Percentiles rank a stretch among this genome's conserved stretches.
phyloP scores from a whole-genome alignment of 2,113 vertebrate genomes.

The Dissostichus mawsoni region DNA sequence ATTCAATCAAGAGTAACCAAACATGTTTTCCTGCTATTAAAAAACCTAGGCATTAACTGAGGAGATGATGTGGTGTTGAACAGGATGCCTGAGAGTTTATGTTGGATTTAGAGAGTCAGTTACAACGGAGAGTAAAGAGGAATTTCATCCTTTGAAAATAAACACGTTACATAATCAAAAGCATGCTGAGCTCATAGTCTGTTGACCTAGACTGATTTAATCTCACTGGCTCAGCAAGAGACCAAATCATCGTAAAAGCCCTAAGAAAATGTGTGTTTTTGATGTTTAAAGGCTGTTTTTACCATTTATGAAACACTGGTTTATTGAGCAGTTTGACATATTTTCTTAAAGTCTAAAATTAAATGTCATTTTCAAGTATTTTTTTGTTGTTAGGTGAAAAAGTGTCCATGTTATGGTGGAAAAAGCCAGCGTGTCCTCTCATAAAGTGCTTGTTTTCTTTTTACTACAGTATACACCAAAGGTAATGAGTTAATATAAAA shows the following conservation, averaged over 20 bases:
- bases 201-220: slow-evolving; percentile 7
- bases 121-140: background rate
- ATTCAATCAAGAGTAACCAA: too few relatives aligned
- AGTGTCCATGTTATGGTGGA: too few relatives aligned
- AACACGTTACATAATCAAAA: slow-evolving; percentile 1
- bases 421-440: too few relatives aligned
- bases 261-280: background rate
- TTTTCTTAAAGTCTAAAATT: background rate
- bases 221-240: background rate
- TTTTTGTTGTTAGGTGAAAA: too few relatives aligned
- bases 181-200: slow-evolving; percentile 11
- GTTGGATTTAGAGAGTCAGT: background rate
- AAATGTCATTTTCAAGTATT: too few relatives aligned
- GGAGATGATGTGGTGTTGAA: background rate
- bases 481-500: background rate
- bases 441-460: background rate
- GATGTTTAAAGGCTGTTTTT: background rate
- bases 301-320: background rate
- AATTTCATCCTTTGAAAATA: slow-evolving; percentile 20
- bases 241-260: background rate
- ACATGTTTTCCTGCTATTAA: background rate
- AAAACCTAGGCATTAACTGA: background rate
- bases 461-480: background rate
- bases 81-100: background rate
- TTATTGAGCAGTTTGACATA: background rate